These are phyloP conservation scores for Dryococelus australis DNA, from an alignment of 2,888 invertebrate genomes.

Conservation along the genomic window DNA sequence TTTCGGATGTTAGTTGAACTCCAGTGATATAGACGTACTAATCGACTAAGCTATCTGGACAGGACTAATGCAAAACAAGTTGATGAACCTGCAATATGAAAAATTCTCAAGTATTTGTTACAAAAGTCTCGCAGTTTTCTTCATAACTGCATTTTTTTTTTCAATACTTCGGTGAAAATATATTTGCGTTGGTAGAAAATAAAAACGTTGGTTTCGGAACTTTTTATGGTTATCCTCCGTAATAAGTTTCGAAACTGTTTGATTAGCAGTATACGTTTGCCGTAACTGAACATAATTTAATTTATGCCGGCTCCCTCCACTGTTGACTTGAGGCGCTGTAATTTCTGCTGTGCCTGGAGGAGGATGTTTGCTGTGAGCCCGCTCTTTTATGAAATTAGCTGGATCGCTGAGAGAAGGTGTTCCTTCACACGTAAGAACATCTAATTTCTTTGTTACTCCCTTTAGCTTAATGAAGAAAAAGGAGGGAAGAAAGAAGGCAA, in stretches of 20 bases:
- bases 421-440: constrained; percentile 25
- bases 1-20: no score
- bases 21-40: no score
- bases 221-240: neutral
- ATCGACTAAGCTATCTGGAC: no score
- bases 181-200: neutral
- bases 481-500: neutral
- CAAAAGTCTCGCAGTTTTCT: neutral
- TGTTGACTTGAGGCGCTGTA: neutral
- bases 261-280: neutral
- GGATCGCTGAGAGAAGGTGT: constrained; percentile 20
- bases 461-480: constrained; percentile 29
- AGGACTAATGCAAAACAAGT: no score
- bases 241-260: neutral
- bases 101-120: neutral
- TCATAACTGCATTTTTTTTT: neutral
- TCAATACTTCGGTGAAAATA: neutral
- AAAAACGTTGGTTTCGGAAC: neutral
- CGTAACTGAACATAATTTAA: constrained; percentile 7
- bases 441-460: constrained; percentile 26
- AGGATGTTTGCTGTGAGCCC: neutral
- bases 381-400: constrained; percentile 13
- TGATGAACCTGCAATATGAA: no score
- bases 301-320: neutral
- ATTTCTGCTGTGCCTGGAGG: neutral